phyloP scores from a whole-genome alignment of 2,797 vertebrate genomes.

The Loris lydekkerianus region DNA sequence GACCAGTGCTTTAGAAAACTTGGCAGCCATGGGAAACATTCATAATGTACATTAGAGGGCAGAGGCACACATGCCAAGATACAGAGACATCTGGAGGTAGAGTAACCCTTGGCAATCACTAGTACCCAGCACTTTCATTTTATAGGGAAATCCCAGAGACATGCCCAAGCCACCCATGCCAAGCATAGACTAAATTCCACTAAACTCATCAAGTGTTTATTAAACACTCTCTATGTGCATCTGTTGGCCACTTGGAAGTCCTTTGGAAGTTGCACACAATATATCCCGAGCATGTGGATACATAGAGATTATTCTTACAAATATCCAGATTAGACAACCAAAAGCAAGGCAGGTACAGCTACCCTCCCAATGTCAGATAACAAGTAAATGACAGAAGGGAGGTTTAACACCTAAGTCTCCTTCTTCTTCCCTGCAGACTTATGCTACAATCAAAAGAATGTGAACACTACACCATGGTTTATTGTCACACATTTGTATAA shows the following conservation, averaged over 20 bases:
- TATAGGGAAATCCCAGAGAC: not conserved
- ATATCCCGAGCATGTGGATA: not conserved
- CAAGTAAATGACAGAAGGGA: not conserved
- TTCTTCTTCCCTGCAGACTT: not conserved
- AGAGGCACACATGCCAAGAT: not conserved
- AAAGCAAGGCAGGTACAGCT: not conserved
- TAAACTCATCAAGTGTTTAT: not conserved
- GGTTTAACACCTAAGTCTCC: not conserved
- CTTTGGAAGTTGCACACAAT: not conserved
- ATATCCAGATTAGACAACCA: slow-evolving; percentile 27
- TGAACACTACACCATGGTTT: not conserved
- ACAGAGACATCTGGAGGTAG: not conserved
- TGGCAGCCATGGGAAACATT: not conserved
- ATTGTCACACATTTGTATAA: not conserved
- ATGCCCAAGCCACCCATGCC: not conserved
- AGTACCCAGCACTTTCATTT: not conserved
- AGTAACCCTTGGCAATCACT: not conserved
- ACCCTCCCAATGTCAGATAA: not conserved
- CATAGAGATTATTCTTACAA: not conserved
- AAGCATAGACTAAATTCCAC: not conserved
- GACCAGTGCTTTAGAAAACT: not conserved
- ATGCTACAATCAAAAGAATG: not conserved
- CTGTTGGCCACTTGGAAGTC: not conserved
- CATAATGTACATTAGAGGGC: not conserved
- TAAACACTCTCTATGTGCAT: not conserved